A percentile compares a stretch with the other conserved stretches of the same genome.
phyloP scores from a whole-genome alignment of 2,888 invertebrate species.

The Antheraea yamamai region DNA sequence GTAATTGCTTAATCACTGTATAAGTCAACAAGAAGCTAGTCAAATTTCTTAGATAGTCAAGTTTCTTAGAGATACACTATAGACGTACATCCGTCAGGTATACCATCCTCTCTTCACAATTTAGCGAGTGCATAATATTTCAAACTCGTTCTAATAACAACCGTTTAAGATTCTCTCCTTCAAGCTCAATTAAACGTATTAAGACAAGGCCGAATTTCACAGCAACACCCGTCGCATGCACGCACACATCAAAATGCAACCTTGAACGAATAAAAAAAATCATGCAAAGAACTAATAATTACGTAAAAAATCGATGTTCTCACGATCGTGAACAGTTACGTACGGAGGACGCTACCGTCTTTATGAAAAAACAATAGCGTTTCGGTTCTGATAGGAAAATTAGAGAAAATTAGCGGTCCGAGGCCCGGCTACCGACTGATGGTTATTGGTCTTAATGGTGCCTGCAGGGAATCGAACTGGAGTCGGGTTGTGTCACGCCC shows the following conservation, averaged over 20 bases:
- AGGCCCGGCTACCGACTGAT: constrained; percentile 73
- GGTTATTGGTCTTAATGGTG: constrained; percentile 78
- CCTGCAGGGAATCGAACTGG: constrained; percentile 71
- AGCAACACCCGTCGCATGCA: constrained; percentile 43
- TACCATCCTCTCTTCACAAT: constrained; percentile 1
- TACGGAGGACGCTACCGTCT: constrained; percentile 53
- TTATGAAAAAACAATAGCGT: constrained; percentile 60
- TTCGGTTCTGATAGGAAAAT: constrained; percentile 80
- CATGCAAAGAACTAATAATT: constrained; percentile 44
- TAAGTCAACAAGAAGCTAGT: neutral
- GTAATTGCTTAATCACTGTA: neutral
- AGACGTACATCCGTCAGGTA: neutral
- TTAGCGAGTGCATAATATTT: constrained; percentile 16
- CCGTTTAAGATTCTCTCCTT: constrained; percentile 54
- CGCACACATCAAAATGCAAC: constrained; percentile 52
- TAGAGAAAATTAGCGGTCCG: constrained; percentile 78
- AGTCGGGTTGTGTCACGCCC: constrained; percentile 67
- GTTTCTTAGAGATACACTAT: neutral
- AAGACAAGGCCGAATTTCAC: constrained; percentile 65
- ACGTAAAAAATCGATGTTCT: constrained; percentile 66
- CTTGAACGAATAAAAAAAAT: constrained; percentile 49
- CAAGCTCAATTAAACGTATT: constrained; percentile 70
- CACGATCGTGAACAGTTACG: constrained; percentile 70
- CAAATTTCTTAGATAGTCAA: neutral
- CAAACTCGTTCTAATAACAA: constrained; percentile 16